Conservation (phyloP, 2,888 invertebrate species). For the Eilema griseolum region DNA sequence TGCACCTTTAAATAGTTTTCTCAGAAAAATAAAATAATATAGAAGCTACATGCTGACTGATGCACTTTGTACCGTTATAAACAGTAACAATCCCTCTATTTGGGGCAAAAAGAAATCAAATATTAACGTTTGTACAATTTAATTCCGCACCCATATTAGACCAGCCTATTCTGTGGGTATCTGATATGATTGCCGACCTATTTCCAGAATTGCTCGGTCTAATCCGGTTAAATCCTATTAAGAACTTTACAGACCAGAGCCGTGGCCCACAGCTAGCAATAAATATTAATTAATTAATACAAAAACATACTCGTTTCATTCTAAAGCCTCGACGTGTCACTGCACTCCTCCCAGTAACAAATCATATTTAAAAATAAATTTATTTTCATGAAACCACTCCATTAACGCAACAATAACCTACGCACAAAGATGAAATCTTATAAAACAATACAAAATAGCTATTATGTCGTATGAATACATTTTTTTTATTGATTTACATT, state of each 20-base stretch:
- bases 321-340: slow-evolving; percentile 10
- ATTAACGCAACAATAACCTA: slow-evolving; percentile 20
- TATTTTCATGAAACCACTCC: slow-evolving; percentile 20
- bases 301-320: neutral
- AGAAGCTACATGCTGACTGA: neutral
- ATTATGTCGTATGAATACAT: slow-evolving; percentile 27
- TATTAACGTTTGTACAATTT: neutral
- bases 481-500: slow-evolving; percentile 40
- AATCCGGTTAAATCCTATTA: neutral
- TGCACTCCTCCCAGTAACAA: slow-evolving; percentile 11
- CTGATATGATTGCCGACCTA: neutral
- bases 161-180: no score
- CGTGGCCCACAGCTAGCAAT: neutral
- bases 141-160: neutral
- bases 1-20: slow-evolving; percentile 34
- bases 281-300: neutral
- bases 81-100: no score
- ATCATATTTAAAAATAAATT: slow-evolving; percentile 21
- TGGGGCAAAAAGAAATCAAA: neutral
- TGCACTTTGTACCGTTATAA: slow-evolving; percentile 13
- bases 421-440: slow-evolving; percentile 30
- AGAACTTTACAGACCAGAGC: neutral
- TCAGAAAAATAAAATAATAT: slow-evolving; percentile 28
- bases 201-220: neutral
- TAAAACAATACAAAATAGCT: slow-evolving; percentile 29